A percentile compares a stretch with the other conserved stretches of the same genome.
These are phyloP conservation scores for Sialis lutaria DNA, from an alignment of 2,888 invertebrate species.

Conservation along the genomic window DNA sequence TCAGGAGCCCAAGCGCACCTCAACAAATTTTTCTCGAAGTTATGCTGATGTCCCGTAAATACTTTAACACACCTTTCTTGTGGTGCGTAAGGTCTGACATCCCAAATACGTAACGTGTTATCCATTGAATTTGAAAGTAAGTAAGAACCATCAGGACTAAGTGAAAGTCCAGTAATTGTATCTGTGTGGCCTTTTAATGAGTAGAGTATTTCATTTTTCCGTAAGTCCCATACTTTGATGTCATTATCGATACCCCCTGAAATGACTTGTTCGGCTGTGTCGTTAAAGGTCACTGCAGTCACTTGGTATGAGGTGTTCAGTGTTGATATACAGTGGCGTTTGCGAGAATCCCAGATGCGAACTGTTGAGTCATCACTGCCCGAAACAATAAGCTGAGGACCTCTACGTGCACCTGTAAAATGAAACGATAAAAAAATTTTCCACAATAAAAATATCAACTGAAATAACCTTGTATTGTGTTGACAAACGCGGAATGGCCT, in stretches of 20 bases:
- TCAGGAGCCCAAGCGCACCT: constrained; percentile 88
- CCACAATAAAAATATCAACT: not conserved
- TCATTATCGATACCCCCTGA: constrained; percentile 95
- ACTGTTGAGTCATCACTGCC: constrained; percentile 92
- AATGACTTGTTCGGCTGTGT: constrained; percentile 88
- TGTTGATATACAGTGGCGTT: constrained; percentile 57
- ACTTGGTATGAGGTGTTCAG: constrained; percentile 61
- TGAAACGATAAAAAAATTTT: constrained; percentile 1
- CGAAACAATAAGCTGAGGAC: constrained; percentile 78
- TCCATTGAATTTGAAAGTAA: constrained; percentile 95
- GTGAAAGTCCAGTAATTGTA: constrained; percentile 76
- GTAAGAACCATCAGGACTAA: constrained; percentile 76
- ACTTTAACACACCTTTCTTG: constrained; percentile 86
- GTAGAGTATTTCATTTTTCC: constrained; percentile 72
- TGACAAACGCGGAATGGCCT: constrained; percentile 63
- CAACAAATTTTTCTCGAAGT: constrained; percentile 92
- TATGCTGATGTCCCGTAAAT: constrained; percentile 86
- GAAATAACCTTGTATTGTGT: constrained; percentile 40
- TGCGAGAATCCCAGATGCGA: constrained; percentile 83
- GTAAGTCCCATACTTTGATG: constrained; percentile 93
- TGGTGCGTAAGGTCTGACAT: constrained; percentile 88
- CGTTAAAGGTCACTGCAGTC: constrained; percentile 82
- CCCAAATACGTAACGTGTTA: constrained; percentile 89
- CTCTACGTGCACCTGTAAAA: constrained; percentile 55
- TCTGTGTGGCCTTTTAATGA: constrained; percentile 87